These are phyloP conservation scores for Mimachlamys varia DNA, from an alignment of 2,888 invertebrate species.

Conservation along the genomic window DNA sequence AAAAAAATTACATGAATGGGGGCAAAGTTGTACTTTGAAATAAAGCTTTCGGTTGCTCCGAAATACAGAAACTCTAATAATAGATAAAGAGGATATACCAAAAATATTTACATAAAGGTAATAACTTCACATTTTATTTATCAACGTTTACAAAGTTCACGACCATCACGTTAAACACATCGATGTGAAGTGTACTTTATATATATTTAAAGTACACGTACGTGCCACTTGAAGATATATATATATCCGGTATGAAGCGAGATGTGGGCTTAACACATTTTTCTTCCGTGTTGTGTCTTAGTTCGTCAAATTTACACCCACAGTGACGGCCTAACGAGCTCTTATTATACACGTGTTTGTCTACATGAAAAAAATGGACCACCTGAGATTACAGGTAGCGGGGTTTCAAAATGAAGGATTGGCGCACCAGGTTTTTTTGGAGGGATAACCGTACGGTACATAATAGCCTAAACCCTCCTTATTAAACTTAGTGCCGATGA, in stretches of 20 bases:
- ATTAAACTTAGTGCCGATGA: background rate
- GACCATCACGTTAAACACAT: background rate
- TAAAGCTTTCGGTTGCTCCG: no score
- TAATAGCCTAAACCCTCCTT: background rate
- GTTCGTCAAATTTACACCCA: slow-evolving; percentile 4
- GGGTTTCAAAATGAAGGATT: background rate
- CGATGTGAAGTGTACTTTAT: background rate
- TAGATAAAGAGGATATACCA: no score
- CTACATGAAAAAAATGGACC: background rate
- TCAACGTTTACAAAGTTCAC: background rate
- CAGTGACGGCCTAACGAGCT: background rate
- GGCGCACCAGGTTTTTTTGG: background rate
- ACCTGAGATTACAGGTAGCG: background rate
- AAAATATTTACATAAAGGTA: no score
- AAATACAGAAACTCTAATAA: no score
- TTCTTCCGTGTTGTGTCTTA: background rate
- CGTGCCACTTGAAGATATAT: background rate
- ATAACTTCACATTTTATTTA: no score
- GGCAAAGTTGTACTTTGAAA: no score
- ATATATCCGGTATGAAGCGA: background rate
- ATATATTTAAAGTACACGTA: slow-evolving; percentile 4
- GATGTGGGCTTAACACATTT: background rate
- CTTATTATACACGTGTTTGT: background rate
- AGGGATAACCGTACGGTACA: background rate
- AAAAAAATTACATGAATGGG: no score